A percentile compares a stretch with the other conserved stretches of the same genome.
These are phyloP conservation scores for Potorous gilbertii DNA, from an alignment of 2,797 vertebrate genomes.

Conservation along the genomic window DNA sequence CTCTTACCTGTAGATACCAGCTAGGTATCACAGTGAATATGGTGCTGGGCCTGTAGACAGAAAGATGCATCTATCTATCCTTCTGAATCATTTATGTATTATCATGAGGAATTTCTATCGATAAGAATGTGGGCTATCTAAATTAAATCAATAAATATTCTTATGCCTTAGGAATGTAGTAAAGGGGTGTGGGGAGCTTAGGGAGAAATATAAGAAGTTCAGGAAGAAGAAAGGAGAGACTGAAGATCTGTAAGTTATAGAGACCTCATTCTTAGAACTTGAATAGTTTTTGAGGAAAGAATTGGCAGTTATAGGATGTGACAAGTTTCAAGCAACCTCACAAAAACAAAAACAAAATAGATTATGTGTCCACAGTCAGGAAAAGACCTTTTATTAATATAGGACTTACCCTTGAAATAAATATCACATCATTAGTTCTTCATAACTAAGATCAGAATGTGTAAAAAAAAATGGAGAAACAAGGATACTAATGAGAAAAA, in stretches of 20 bases:
- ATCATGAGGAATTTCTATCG: not conserved
- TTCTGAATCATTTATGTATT: not conserved
- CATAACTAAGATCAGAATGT: not conserved
- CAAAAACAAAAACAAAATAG: not conserved
- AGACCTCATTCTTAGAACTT: not conserved
- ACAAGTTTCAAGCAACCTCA: not conserved
- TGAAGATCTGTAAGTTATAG: not conserved
- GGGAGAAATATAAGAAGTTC: not conserved
- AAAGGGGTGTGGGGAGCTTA: not conserved
- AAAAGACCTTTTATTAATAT: not conserved
- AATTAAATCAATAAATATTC: not conserved
- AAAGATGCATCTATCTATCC: not conserved
- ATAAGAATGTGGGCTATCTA: not conserved
- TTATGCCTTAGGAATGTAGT: not conserved
- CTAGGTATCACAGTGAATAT: not conserved
- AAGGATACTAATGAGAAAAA: not conserved
- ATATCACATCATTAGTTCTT: not conserved
- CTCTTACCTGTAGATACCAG: not conserved
- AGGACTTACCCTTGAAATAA: not conserved
- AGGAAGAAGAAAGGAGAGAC: not conserved
- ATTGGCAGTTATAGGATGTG: not conserved
- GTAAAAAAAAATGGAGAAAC: not conserved
- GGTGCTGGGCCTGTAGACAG: not conserved
- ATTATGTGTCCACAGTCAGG: not conserved
- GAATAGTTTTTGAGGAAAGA: not conserved